Evolutionary conservation across 2,113 vertebrate genomes (phyloP).

Genomic region (Falcunculus frontatus): DNA sequence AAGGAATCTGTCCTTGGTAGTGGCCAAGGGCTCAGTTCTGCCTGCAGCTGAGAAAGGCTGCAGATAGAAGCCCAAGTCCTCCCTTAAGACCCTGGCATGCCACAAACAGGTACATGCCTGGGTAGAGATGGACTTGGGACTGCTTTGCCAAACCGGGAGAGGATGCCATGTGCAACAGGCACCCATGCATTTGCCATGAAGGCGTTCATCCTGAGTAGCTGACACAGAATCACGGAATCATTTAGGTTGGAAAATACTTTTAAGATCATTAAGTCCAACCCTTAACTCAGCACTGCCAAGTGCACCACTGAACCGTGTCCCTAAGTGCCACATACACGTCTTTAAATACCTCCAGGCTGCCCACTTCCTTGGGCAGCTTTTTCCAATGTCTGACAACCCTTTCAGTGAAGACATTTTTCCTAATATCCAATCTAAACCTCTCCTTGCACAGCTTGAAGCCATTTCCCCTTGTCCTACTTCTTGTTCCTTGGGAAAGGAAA

Average conservation of each 20-base stretch:
- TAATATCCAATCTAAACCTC: neutral
- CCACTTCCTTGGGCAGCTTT: neutral
- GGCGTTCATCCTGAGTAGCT: neutral
- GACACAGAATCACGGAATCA: neutral
- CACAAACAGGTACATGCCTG: neutral
- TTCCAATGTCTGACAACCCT: neutral
- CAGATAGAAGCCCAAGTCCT: neutral
- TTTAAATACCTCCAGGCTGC: neutral
- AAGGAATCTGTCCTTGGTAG: neutral
- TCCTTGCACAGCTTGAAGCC: neutral
- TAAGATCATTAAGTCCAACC: neutral
- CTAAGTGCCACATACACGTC: neutral
- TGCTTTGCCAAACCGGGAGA: neutral
- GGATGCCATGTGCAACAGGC: neutral
- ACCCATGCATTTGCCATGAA: fast-evolving
- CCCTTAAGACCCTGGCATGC: neutral
- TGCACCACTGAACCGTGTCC: neutral
- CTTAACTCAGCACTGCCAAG: neutral
- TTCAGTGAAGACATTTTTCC: neutral
- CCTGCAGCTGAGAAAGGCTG: neutral
- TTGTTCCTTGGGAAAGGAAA: neutral
- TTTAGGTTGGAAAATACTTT: neutral
- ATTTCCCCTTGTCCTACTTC: neutral
- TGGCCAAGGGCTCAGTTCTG: neutral
- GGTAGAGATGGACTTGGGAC: neutral